phyloP scores from a whole-genome alignment of 2,888 invertebrate genomes.

The Eupithecia centaureata region DNA sequence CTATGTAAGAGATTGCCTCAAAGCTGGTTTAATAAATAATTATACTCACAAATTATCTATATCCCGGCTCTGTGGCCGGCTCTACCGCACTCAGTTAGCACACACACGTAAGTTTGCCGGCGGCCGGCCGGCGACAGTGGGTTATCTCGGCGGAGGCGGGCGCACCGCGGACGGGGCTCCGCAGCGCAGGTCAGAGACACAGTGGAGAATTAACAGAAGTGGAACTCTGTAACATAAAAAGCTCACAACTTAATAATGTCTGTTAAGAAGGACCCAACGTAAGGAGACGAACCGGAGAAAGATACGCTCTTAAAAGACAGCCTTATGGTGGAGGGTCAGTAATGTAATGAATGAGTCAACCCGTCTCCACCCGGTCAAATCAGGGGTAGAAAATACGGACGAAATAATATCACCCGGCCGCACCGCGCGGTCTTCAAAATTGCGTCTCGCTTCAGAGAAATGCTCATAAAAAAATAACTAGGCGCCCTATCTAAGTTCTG shows the following conservation, averaged over 20 bases:
- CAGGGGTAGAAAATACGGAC: too few species aligned
- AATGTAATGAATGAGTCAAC: too few species aligned
- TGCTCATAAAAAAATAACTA: too few species aligned
- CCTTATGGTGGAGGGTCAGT: too few species aligned
- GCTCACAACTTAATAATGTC: not conserved
- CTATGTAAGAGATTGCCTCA: not conserved
- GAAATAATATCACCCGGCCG: too few species aligned
- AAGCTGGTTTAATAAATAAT: conserved; percentile 20
- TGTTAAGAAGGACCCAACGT: too few species aligned
- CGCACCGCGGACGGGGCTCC: conserved; percentile 17
- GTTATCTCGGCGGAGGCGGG: conserved; percentile 33
- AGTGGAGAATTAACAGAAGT: conserved; percentile 24
- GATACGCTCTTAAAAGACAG: too few species aligned
- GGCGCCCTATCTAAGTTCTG: too few species aligned
- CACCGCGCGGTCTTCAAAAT: too few species aligned
- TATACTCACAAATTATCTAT: conserved; percentile 38
- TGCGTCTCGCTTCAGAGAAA: too few species aligned
- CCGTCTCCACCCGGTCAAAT: too few species aligned
- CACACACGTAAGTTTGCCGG: conserved; percentile 41
- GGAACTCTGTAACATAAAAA: not conserved
- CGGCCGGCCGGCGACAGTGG: conserved; percentile 42
- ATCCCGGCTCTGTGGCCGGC: conserved; percentile 35
- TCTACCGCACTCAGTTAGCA: conserved; percentile 40
- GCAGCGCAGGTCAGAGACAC: conserved; percentile 24
- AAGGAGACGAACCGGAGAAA: too few species aligned